Base-by-base conservation (phyloP, 2,888 invertebrate genomes). In the Clitarchus hookeri region DNA sequence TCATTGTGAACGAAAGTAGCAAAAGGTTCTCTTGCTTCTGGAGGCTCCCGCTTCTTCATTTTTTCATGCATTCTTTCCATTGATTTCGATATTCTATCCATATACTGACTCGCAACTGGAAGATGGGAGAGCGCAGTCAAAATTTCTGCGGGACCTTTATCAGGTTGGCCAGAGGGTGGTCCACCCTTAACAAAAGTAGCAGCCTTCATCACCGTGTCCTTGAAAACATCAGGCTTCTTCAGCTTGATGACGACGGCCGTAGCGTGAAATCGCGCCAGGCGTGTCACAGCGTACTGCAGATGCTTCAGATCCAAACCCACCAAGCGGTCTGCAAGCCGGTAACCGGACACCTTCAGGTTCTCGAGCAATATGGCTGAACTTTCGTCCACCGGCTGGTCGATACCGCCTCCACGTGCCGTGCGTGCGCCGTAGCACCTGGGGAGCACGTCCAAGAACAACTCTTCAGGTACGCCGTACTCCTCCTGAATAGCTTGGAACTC, bases 221-320 rank as follows among this genome's bases (percentile, higher is more conserved):
- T 88, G 89, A 92, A 93, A 8, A 90, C 90, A 65, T 91, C 89
- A 0, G 93, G 93, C 88, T 92, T 91, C 36, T 92, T 91, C 0
- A 91, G 87, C 83, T 93, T 93, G 86, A 93, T 89, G 0, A 93
- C 94, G 23, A 94, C 92, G 0, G 94, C 93, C 19, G 94, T 90
- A 0, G 94, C 93, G 89, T 95, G 94, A 89, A 93, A 94, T 88
- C 92, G 91, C 0, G 94, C 94, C 88, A 94, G 89, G 82, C 93
- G 91, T 83, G 91, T 90, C 0, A 94, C 89, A 8, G 93, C 91
- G 0, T 93, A 86, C 85, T 90, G 91, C 0, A 93, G 91, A 83
- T 93, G 93, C 0, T 91, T 90, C 65, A 93, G 89, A 89, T 94
- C 93, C 84, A 93, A 92, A 85, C 94, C 93, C 86, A 90, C 89